A percentile compares a stretch with the other conserved stretches of the same genome.
phyloP scores from a whole-genome alignment of 2,888 invertebrate genomes.

The Drosophila subsilvestris region DNA sequence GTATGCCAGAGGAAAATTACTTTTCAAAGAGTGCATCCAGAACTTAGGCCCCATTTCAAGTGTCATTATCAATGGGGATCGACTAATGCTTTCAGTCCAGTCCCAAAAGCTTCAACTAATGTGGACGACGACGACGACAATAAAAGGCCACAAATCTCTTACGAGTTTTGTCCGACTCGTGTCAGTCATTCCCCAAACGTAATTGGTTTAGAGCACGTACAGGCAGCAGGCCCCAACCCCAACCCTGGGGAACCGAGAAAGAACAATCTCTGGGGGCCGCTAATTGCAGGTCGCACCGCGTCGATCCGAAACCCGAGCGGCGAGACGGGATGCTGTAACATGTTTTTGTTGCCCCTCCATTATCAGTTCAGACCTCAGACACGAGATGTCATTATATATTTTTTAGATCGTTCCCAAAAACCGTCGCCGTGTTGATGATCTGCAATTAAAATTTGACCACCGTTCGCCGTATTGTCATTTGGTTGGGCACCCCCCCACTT shows the following conservation, averaged over 20 bases:
- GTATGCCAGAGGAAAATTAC: neutral
- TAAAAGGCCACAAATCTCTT: slow-evolving; percentile 48
- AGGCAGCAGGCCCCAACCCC: neutral
- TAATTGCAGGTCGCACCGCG: slow-evolving; percentile 57
- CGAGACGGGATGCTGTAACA: slow-evolving; percentile 41
- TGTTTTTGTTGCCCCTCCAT: neutral
- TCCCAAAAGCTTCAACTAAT: slow-evolving; percentile 50
- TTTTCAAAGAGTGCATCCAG: neutral
- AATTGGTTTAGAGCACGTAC: slow-evolving; percentile 71
- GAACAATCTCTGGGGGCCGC: slow-evolving; percentile 32
- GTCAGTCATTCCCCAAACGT: slow-evolving; percentile 51
- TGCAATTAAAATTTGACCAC: slow-evolving; percentile 31
- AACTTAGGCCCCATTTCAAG: slow-evolving; percentile 11
- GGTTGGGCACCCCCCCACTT: slow-evolving; percentile 12
- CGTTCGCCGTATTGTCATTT: slow-evolving; percentile 13
- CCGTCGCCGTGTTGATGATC: slow-evolving; percentile 29
- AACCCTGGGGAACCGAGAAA: neutral
- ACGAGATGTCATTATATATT: slow-evolving; percentile 60
- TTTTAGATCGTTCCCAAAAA: slow-evolving; percentile 5
- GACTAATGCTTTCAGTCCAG: slow-evolving; percentile 9
- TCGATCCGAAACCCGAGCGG: slow-evolving; percentile 5
- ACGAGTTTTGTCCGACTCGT: slow-evolving; percentile 47
- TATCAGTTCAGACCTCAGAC: slow-evolving; percentile 28
- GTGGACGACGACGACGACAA: slow-evolving; percentile 31
- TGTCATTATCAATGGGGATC: slow-evolving; percentile 56